These are phyloP conservation scores for Trematomus loennbergii DNA, from an alignment of 2,113 vertebrate species.

Conservation along the genomic window DNA sequence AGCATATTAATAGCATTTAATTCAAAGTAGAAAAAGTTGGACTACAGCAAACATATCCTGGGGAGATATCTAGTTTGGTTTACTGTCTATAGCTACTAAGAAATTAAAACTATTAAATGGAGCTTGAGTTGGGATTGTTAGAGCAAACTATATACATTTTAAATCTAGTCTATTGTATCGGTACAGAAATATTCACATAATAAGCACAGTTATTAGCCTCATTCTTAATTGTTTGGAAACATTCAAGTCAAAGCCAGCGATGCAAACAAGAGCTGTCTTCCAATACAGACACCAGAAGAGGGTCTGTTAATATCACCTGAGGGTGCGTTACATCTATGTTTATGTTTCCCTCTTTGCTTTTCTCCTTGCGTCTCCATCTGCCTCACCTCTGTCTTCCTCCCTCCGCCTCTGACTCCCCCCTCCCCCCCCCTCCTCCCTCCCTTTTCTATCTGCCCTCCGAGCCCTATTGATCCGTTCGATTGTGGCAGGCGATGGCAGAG, in stretches of 20 bases:
- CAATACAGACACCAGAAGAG: background rate
- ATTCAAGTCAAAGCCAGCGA: background rate
- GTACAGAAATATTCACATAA: background rate
- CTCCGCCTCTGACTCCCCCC: background rate
- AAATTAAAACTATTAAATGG: background rate
- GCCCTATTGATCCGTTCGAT: constrained; percentile 79
- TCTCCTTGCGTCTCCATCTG: background rate
- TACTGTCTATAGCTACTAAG: too few species aligned
- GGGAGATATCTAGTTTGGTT: too few species aligned
- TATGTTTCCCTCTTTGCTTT: background rate
- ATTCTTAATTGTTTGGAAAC: background rate
- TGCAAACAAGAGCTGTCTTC: constrained; percentile 1
- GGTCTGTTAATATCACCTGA: constrained; percentile 1
- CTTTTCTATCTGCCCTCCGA: constrained; percentile 39
- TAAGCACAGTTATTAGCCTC: background rate
- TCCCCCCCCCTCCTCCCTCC: too few species aligned
- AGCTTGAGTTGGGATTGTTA: background rate
- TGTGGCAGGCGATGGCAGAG: constrained; percentile 66
- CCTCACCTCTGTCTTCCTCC: constrained; percentile 8
- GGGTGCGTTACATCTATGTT: background rate
- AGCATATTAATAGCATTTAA: too few species aligned
- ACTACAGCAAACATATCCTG: too few species aligned
- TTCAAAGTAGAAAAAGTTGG: too few species aligned
- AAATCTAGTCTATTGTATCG: background rate
- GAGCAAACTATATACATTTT: background rate